Percentiles rank a stretch among this genome's conserved stretches.
phyloP scores from a whole-genome alignment of 2,113 vertebrate species.

The Myotis yumanensis region DNA sequence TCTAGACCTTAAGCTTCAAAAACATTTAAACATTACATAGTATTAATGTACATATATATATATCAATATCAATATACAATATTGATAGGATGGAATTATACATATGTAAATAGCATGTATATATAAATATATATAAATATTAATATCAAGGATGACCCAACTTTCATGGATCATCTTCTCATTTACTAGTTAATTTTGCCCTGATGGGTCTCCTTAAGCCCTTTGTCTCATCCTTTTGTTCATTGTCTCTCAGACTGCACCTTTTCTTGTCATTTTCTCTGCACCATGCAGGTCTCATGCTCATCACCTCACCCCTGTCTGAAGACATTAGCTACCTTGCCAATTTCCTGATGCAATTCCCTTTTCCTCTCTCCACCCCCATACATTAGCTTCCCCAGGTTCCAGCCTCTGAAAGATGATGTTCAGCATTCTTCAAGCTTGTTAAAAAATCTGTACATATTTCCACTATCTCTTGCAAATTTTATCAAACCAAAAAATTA shows the following conservation, averaged over 20 bases:
- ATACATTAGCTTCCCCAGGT: background rate
- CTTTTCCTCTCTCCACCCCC: background rate
- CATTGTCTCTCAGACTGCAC: background rate
- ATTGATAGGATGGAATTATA: background rate
- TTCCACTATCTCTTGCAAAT: background rate
- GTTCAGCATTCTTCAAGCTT: background rate
- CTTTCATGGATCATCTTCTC: background rate
- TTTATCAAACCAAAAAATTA: background rate
- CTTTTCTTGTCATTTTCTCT: background rate
- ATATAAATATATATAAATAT: background rate
- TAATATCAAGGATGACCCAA: background rate
- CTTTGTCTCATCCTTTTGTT: background rate
- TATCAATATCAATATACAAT: background rate
- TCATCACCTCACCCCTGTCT: background rate
- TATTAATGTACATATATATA: background rate
- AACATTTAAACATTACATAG: background rate
- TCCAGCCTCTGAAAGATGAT: background rate
- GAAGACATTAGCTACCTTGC: background rate
- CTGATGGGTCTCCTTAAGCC: background rate
- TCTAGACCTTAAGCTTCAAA: background rate
- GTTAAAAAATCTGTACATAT: background rate
- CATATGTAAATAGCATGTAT: background rate
- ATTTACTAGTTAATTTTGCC: background rate
- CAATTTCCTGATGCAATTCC: background rate
- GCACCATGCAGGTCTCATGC: rapidly evolving